Percentiles rank a stretch among this genome's conserved stretches.
These are phyloP conservation scores for Leptinotarsa juncta DNA, from an alignment of 2,888 invertebrate species.

Conservation along the genomic window DNA sequence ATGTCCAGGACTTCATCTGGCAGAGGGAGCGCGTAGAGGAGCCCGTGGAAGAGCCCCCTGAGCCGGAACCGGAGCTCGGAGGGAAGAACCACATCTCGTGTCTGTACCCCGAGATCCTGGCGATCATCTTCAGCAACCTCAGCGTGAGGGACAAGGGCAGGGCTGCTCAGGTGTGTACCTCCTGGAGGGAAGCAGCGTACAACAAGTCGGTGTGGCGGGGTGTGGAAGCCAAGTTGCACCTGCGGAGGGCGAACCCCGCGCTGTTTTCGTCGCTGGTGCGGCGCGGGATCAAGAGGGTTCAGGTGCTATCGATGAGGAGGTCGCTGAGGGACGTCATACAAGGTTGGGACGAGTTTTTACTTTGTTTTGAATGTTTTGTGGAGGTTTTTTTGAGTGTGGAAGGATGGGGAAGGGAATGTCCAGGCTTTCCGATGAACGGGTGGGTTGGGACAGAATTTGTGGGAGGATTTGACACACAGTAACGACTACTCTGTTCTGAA, in stretches of 20 bases:
- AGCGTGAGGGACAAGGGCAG: conserved; percentile 90
- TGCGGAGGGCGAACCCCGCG: conserved; percentile 84
- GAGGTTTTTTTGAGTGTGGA: background rate
- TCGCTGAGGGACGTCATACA: conserved; percentile 87
- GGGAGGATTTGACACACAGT: too few species aligned
- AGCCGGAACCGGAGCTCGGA: conserved; percentile 50
- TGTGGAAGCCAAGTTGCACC: conserved; percentile 90
- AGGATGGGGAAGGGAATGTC: too few species aligned
- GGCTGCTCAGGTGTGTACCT: conserved; percentile 88
- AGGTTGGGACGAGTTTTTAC: conserved; percentile 54
- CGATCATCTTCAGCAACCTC: conserved; percentile 90
- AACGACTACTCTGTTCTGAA: too few species aligned
- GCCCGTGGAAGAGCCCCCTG: conserved; percentile 47
- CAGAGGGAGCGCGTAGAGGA: conserved; percentile 43
- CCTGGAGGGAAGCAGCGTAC: conserved; percentile 94
- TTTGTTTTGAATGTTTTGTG: too few species aligned
- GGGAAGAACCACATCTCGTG: conserved; percentile 83
- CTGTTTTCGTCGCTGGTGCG: conserved; percentile 88
- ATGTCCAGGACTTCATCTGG: conserved; percentile 61
- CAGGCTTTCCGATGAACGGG: too few species aligned
- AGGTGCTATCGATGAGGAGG: conserved; percentile 86
- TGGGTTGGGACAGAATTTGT: too few species aligned
- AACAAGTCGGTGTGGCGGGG: conserved; percentile 94
- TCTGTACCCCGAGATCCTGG: conserved; percentile 91
- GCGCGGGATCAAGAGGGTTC: conserved; percentile 88